Base-by-base conservation (phyloP, 2,113 vertebrate species). In the Sus scrofa region DNA sequence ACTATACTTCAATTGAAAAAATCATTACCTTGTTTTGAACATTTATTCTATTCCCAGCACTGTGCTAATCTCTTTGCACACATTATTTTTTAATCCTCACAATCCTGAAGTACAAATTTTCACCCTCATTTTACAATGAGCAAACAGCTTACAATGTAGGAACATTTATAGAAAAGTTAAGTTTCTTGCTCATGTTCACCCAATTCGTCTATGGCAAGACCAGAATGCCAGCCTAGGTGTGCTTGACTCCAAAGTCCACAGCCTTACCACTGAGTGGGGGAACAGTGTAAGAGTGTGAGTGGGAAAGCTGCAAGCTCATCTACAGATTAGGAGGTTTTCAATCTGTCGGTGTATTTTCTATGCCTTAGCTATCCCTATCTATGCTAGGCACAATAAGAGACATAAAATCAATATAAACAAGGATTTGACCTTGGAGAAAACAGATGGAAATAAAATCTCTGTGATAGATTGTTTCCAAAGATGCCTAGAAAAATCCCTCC, bases 91-190 rank as follows among this genome's bases (percentile, higher is more conserved):
- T 63, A 81, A 50, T 89, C 82, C 65, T 89, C 24, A 58, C 50
- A 78, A 89, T 85, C n/a, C 26, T 90, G 68, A 95, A 18, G 85
- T 77, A 82, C 52, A 91, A 82, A 93, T 65, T 75, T 71, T 84
- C 70, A 52, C 62, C 39, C 52, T 10, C 22, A 65, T 58, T 81
- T 89, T 67, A 90, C 26, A 82, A 54, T 62, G 50, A 74, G 86
- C 60, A 81, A 68, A 56, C 27, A 71, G 63, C 70, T 77, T 81
- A 71, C 82, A 73, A 18, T 15, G 32, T 75, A 78, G 89, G 92
- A 95, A 85, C 39, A 85, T 95, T 90, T 91, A 78, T 88, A 75
- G 85, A 86, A 86, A 96, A 93, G 34, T 87, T 7, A 78, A 78
- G 7, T 70, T 44, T 44, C 44, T 44, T 44, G 44, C 44, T 44